A percentile compares a stretch with the other conserved stretches of the same genome.
Conservation (phyloP, 2,113 vertebrate genomes). For the Craseonycteris thonglongyai region DNA sequence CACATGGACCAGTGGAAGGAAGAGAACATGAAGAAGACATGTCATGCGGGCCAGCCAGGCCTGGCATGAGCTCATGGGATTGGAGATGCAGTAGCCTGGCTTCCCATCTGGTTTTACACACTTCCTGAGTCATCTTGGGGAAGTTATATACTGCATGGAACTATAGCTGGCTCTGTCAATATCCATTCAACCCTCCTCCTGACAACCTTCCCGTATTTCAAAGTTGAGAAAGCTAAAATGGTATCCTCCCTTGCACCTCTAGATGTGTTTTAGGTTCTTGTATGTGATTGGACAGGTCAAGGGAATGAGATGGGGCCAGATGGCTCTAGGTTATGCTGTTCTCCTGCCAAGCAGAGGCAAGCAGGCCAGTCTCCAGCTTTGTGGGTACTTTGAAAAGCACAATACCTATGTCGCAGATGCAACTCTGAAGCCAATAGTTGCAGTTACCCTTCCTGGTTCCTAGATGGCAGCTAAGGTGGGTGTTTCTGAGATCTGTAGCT, state of each 20-base stretch:
- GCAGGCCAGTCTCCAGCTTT: neutral
- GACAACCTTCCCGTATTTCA: neutral
- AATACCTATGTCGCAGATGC: no score
- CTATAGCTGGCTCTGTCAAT: neutral
- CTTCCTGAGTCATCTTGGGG: neutral
- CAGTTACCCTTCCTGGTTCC: neutral
- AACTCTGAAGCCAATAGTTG: neutral
- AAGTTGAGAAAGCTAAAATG: neutral
- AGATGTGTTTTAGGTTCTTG: neutral
- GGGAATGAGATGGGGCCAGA: neutral
- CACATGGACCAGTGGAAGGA: neutral
- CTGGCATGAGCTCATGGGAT: neutral
- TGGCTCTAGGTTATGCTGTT: neutral
- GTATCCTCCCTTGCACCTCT: neutral
- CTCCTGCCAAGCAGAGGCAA: neutral
- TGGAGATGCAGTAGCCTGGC: neutral
- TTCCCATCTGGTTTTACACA: neutral
- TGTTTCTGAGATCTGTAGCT: neutral
- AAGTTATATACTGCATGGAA: neutral
- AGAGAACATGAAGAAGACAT: neutral
- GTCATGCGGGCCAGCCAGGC: no score
- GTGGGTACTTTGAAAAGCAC: neutral
- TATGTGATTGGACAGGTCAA: neutral
- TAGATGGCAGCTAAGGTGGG: neutral
- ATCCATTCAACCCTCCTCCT: neutral